A percentile compares a stretch with the other conserved stretches of the same genome.
phyloP scores from a whole-genome alignment of 2,113 vertebrate genomes.

The Phylloscopus trochilus region DNA sequence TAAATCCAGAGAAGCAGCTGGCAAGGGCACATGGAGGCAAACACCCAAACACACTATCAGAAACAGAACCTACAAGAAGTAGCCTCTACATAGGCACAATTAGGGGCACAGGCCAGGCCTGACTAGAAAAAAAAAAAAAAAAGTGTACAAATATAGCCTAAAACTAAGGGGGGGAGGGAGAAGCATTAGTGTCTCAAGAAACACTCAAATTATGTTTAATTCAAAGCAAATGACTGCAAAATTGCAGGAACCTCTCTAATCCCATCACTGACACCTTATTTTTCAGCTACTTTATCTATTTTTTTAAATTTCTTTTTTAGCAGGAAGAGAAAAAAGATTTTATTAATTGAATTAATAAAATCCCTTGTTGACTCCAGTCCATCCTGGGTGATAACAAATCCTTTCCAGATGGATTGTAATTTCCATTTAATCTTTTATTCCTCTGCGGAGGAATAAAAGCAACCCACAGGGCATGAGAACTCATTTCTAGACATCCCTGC shows the following conservation, averaged over 20 bases:
- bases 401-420: constrained; percentile 44
- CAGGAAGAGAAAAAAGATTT: background rate
- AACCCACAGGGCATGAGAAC: background rate
- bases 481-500: background rate
- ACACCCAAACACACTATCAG: background rate
- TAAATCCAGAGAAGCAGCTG: background rate
- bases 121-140: background rate
- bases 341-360: constrained; percentile 64
- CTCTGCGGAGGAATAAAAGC: background rate
- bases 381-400: constrained; percentile 41
- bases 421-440: constrained; percentile 16
- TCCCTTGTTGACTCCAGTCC: constrained; percentile 26
- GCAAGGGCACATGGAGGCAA: background rate
- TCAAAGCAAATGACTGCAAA: constrained; percentile 19
- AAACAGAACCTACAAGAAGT: background rate
- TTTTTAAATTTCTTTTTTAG: background rate
- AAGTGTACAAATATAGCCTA: background rate
- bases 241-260: constrained; percentile 23
- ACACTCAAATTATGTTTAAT: background rate
- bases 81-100: background rate
- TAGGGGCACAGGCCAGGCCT: background rate
- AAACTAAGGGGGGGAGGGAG: background rate
- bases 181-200: background rate
- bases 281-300: background rate
- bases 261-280: background rate